Percentiles rank a stretch among this genome's conserved stretches.
Evolutionary conservation across 2,113 vertebrate species (phyloP).

Genomic region (Gasterosteus nipponicus): DNA sequence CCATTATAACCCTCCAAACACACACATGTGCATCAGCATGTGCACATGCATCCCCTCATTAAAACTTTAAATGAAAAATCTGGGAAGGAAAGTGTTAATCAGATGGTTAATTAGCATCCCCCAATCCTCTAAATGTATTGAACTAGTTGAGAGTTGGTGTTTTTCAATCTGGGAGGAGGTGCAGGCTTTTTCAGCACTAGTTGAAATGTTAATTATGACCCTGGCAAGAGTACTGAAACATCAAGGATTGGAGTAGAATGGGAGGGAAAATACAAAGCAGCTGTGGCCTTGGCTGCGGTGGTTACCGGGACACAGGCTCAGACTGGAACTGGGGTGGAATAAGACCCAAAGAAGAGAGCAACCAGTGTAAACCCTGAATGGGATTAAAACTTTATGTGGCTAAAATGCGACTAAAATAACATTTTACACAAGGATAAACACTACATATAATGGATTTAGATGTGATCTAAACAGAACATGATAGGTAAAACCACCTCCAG

Average conservation of each 20-base stretch:
- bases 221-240: slow-evolving; percentile 86
- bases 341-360: slow-evolving; percentile 4
- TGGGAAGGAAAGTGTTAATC: slow-evolving; percentile 72
- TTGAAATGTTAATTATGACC: slow-evolving; percentile 88
- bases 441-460: not conserved
- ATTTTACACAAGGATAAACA: not conserved
- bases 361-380: slow-evolving; percentile 10
- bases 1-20: slow-evolving; percentile 21
- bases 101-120: slow-evolving; percentile 64
- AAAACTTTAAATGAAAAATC: slow-evolving; percentile 58
- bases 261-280: slow-evolving; percentile 88
- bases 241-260: slow-evolving; percentile 80
- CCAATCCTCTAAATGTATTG: slow-evolving; percentile 51
- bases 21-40: slow-evolving; percentile 13
- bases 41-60: slow-evolving; percentile 48
- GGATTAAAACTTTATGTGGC: slow-evolving; percentile 36
- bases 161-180: slow-evolving; percentile 32
- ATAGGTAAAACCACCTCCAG: not conserved
- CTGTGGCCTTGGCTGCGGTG: slow-evolving; percentile 69
- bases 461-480: not conserved
- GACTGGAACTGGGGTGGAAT: not conserved
- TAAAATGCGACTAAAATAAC: not conserved
- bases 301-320: not conserved
- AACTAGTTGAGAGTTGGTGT: slow-evolving; percentile 79
- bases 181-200: slow-evolving; percentile 76